Conservation (phyloP, 2,113 vertebrate species). For the Cichladusa arquata region DNA sequence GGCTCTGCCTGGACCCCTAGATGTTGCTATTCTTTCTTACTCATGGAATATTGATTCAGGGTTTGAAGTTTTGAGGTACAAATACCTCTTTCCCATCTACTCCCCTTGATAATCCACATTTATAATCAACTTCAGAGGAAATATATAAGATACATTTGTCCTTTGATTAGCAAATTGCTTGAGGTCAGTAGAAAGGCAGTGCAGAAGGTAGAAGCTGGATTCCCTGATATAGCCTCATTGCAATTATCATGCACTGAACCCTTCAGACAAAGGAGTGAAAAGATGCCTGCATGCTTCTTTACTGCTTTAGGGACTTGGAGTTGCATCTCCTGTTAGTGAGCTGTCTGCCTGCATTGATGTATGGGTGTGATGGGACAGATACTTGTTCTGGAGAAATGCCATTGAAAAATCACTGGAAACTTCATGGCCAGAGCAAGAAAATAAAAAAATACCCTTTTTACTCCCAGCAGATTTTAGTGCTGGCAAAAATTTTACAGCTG, state of each 20-base stretch:
- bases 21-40: not conserved
- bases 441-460: not conserved
- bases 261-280: not conserved
- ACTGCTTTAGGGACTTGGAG: not conserved
- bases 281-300: not conserved
- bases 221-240: not conserved
- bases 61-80: not conserved
- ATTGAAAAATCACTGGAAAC: not conserved
- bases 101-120: not conserved
- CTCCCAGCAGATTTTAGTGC: not conserved
- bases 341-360: not conserved
- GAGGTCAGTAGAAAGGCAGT: not conserved
- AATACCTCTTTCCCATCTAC: not conserved
- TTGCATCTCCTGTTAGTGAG: not conserved
- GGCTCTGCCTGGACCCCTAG: not conserved
- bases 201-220: not conserved
- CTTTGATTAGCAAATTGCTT: not conserved
- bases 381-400: not conserved
- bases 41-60: not conserved
- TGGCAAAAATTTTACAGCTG: not conserved
- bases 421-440: not conserved
- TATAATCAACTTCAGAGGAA: not conserved
- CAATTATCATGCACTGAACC: not conserved
- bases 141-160: not conserved
- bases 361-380: not conserved